These are phyloP conservation scores for Rostratula benghalensis DNA, from an alignment of 2,113 vertebrate genomes.

Conservation along the genomic window DNA sequence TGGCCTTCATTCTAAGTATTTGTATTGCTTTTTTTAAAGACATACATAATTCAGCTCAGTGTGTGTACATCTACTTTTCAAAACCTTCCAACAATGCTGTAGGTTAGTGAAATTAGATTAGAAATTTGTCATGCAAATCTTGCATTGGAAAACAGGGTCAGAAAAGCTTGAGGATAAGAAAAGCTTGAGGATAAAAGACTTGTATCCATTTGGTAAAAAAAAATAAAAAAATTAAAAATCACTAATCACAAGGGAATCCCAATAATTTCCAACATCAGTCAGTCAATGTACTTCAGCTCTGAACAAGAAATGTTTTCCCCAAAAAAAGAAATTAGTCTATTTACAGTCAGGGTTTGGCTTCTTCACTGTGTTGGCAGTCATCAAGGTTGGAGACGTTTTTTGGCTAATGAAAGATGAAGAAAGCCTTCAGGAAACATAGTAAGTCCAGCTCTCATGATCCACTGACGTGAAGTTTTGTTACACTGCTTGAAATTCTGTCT, in stretches of 20 bases:
- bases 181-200: background rate
- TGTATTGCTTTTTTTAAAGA: background rate
- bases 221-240: background rate
- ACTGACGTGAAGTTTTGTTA: background rate
- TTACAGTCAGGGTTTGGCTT: background rate
- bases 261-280: background rate
- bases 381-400: background rate
- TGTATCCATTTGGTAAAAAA: background rate
- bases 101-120: background rate
- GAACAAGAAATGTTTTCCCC: background rate
- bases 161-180: background rate
- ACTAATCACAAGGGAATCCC: background rate
- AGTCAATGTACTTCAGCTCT: background rate
- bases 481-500: background rate
- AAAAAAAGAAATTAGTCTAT: background rate
- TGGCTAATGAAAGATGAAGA: conserved; percentile 7
- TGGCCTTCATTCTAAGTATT: background rate
- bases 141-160: background rate
- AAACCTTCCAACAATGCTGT: background rate
- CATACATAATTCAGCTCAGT: background rate
- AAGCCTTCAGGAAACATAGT: background rate
- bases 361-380: background rate
- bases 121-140: background rate
- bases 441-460: background rate
- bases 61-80: background rate